Percentiles rank a stretch among this genome's conserved stretches.
phyloP scores from a whole-genome alignment of 1,140 invertebrate genomes.

The Drosophila nasuta region DNA sequence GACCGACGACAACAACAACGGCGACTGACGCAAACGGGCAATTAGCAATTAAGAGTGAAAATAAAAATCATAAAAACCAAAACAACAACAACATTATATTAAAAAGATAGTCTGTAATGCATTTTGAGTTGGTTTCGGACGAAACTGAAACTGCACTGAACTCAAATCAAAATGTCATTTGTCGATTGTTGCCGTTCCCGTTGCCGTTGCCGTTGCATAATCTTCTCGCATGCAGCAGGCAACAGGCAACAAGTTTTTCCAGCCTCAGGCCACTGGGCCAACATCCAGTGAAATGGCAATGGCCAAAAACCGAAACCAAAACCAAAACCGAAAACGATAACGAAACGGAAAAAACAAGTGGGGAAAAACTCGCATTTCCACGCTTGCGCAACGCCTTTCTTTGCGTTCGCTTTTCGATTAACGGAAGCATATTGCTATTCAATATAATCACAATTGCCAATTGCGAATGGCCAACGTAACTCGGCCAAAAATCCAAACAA shows the following conservation, averaged over 20 bases:
- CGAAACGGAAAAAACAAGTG: background rate
- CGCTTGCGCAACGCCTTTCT: constrained; percentile 37
- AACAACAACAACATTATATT: constrained; percentile 5
- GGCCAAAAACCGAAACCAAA: background rate
- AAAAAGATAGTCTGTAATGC: constrained; percentile 13
- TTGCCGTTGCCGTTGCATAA: constrained; percentile 32
- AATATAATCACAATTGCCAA: no score
- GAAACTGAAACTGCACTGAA: constrained; percentile 1
- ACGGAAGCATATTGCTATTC: constrained; percentile 16
- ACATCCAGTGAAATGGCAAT: background rate
- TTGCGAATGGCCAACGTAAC: constrained; percentile 3
- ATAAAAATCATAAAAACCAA: constrained; percentile 33
- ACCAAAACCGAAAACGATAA: no score
- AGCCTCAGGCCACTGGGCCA: constrained; percentile 20
- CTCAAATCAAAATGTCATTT: constrained; percentile 49
- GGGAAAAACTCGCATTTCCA: constrained; percentile 42
- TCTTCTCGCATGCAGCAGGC: background rate
- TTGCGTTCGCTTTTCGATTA: background rate
- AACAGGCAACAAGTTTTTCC: constrained; percentile 31
- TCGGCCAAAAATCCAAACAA: background rate
- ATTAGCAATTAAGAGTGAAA: constrained; percentile 78
- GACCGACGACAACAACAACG: no score
- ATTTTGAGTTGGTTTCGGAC: constrained; percentile 28
- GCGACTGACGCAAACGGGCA: constrained; percentile 72
- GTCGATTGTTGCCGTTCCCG: constrained; percentile 1